These are phyloP conservation scores for Sander vitreus DNA, from an alignment of 2,113 vertebrate genomes.

Conservation along the genomic window DNA sequence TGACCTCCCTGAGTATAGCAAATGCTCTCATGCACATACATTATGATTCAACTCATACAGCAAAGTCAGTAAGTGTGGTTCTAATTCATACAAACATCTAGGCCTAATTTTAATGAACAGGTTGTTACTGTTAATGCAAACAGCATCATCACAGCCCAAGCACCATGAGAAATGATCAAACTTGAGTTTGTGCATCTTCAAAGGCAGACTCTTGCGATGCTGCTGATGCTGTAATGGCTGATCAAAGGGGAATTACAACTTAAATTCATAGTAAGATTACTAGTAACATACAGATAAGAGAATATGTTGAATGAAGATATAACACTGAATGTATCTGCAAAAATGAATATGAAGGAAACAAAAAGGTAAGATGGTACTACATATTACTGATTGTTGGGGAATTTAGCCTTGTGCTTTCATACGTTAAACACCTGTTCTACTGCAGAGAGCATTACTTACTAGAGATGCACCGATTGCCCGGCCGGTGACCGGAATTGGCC, in stretches of 20 bases:
- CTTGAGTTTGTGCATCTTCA: conserved; percentile 54
- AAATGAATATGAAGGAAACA: conserved; percentile 7
- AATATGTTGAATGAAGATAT: conserved; percentile 12
- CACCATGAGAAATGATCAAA: conserved; percentile 39
- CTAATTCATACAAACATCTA: conserved; percentile 58
- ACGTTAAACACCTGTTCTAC: conserved; percentile 5
- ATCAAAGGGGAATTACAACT: conserved; percentile 59
- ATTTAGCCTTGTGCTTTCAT: conserved; percentile 11
- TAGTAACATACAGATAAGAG: conserved; percentile 18
- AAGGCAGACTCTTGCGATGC: conserved; percentile 50
- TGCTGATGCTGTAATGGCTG: conserved; percentile 53
- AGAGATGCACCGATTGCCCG: no score
- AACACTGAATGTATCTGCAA: conserved; percentile 17
- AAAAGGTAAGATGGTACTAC: conserved; percentile 6
- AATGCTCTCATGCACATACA: not conserved
- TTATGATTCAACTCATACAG: conserved; percentile 24
- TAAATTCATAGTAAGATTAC: conserved; percentile 24
- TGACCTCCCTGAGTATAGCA: not conserved
- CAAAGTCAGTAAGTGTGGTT: conserved; percentile 13
- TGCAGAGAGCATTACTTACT: conserved; percentile 23
- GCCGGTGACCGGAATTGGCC: no score
- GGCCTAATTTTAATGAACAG: conserved; percentile 49
- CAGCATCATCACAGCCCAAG: conserved; percentile 25
- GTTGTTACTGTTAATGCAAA: conserved; percentile 67
- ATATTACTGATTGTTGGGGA: not conserved